Conservation (phyloP, 2,113 vertebrate genomes). For the Dipodomys spectabilis region DNA sequence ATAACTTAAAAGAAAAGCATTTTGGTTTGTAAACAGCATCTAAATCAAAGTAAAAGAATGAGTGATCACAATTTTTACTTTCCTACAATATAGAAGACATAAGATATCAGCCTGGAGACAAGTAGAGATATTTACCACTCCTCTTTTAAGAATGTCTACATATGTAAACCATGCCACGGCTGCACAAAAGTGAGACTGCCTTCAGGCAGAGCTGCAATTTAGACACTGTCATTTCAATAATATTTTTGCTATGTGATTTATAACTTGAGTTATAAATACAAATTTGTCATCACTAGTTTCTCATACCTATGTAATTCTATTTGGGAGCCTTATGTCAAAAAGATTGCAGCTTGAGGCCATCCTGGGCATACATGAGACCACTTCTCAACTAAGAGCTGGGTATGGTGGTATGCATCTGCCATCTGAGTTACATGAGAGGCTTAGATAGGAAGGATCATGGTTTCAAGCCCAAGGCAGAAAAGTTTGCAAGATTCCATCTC, state of each 20-base stretch:
- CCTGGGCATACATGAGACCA: too few relatives aligned
- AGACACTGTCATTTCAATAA: background rate
- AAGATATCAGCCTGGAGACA: background rate
- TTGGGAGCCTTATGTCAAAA: too few relatives aligned
- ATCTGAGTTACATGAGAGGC: too few relatives aligned
- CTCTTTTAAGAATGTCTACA: background rate
- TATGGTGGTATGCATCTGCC: too few relatives aligned
- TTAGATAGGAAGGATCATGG: too few relatives aligned
- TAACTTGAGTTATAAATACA: background rate
- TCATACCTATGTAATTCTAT: too few relatives aligned
- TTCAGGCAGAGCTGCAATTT: background rate
- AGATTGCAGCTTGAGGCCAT: too few relatives aligned
- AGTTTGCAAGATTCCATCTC: too few relatives aligned
- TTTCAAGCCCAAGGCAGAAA: too few relatives aligned
- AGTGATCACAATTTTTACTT: background rate
- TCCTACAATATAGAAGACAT: slow-evolving; percentile 10
- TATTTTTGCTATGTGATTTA: background rate
- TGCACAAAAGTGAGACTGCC: background rate
- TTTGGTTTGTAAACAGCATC: background rate
- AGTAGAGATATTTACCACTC: background rate
- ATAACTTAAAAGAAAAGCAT: slow-evolving; percentile 8
- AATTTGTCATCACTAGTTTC: background rate
- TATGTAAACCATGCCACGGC: background rate
- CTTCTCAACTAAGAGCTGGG: too few relatives aligned
- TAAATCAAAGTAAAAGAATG: background rate